Conservation (phyloP, 2,888 invertebrate species). For the Ochropleura plecta region DNA sequence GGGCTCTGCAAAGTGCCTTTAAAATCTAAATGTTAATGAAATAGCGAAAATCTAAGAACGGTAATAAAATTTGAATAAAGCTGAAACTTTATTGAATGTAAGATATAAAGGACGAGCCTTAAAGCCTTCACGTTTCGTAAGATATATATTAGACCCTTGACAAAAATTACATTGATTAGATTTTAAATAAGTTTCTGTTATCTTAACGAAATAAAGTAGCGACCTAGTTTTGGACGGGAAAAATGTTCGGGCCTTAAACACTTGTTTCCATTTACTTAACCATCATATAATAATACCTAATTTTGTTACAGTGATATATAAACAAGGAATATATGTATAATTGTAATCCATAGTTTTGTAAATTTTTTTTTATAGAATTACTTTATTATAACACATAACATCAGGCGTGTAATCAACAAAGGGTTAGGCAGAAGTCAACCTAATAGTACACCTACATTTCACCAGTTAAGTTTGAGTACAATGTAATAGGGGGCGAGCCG, state of each 20-base stretch:
- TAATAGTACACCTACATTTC: no score
- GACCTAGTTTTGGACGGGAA: neutral
- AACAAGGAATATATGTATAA: neutral
- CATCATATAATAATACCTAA: neutral
- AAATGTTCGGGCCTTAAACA: neutral
- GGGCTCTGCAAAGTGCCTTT: slow-evolving; percentile 37
- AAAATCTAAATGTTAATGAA: slow-evolving; percentile 63
- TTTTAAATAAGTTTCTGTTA: slow-evolving; percentile 42
- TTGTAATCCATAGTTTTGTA: neutral
- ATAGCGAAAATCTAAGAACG: slow-evolving; percentile 56
- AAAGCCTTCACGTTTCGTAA: slow-evolving; percentile 24
- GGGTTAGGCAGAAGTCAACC: no score
- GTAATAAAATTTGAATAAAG: slow-evolving; percentile 66
- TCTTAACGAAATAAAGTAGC: neutral
- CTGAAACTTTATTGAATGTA: slow-evolving; percentile 62
- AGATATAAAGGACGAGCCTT: slow-evolving; percentile 37
- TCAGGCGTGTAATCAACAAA: no score
- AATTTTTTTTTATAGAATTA: neutral
- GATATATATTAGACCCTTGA: slow-evolving; percentile 50
- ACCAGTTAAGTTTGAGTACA: no score
- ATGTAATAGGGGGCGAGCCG: no score
- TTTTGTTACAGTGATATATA: neutral
- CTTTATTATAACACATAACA: no score
- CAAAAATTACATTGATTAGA: slow-evolving; percentile 43
- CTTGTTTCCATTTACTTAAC: neutral